A percentile compares a stretch with the other conserved stretches of the same genome.
Conservation (phyloP, 2,888 invertebrate genomes). For the Epinotia demarniana region DNA sequence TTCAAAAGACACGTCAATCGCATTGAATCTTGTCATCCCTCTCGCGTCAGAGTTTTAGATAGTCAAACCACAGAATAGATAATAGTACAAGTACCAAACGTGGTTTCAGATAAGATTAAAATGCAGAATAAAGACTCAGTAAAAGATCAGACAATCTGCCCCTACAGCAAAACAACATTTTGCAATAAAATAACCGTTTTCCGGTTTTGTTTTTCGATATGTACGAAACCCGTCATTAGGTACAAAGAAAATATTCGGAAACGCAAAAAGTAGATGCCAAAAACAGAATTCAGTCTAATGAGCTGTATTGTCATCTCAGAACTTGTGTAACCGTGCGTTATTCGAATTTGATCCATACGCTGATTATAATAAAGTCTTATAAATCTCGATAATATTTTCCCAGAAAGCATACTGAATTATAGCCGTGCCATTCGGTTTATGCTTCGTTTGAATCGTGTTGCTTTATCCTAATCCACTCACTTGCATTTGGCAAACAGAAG, state of each 20-base stretch:
- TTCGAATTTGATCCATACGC: constrained; percentile 59
- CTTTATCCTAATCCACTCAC: not conserved
- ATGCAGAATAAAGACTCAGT: too few relatives aligned
- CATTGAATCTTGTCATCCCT: too few relatives aligned
- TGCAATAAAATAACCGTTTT: not conserved
- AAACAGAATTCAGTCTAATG: constrained; percentile 35
- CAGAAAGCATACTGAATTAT: constrained; percentile 63
- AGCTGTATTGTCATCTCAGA: constrained; percentile 38
- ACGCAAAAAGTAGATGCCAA: constrained; percentile 21
- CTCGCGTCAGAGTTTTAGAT: too few relatives aligned
- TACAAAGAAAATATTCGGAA: constrained; percentile 4
- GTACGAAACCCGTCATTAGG: not conserved
- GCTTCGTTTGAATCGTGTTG: constrained; percentile 54
- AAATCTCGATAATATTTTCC: constrained; percentile 58
- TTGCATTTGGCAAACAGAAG: not conserved
- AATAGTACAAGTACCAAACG: too few relatives aligned
- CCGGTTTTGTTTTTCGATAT: not conserved
- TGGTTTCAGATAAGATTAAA: too few relatives aligned
- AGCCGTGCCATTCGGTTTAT: constrained; percentile 63
- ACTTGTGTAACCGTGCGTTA: constrained; percentile 48
- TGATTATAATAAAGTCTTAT: constrained; percentile 55
- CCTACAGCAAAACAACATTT: too few relatives aligned
- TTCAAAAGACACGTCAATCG: too few relatives aligned
- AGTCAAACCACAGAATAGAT: too few relatives aligned
- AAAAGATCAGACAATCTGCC: not conserved